phyloP scores from a whole-genome alignment of 2,797 vertebrate genomes.

The Enteromius argenteus region DNA sequence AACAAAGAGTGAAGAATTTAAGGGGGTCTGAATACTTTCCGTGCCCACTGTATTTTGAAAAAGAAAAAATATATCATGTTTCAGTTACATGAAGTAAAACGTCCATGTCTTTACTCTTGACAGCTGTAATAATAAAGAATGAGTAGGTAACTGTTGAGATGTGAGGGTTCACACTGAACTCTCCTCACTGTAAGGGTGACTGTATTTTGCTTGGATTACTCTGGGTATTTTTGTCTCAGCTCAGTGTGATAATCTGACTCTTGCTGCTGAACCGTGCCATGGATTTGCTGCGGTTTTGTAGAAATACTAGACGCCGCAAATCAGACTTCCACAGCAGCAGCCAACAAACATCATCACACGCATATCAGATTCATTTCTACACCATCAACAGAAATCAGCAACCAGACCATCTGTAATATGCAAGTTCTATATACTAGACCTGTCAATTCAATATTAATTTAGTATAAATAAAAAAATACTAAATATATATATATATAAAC shows the following conservation, averaged over 20 bases:
- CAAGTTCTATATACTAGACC: too few species aligned
- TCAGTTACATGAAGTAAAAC: too few species aligned
- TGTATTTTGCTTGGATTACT: not conserved
- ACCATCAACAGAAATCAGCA: not conserved
- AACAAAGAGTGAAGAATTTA: too few species aligned
- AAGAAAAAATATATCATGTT: too few species aligned
- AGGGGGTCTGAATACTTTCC: too few species aligned
- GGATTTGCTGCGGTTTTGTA: not conserved
- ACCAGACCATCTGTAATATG: not conserved
- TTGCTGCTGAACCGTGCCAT: constrained; percentile 12
- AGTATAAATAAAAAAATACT: too few species aligned
- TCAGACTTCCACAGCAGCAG: not conserved
- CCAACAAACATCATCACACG: not conserved
- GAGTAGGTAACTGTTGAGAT: not conserved
- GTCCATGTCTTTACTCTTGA: not conserved
- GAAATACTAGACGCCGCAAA: not conserved
- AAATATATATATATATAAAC: too few species aligned
- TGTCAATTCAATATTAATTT: too few species aligned
- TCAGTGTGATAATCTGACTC: constrained; percentile 7
- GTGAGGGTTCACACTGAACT: too few species aligned
- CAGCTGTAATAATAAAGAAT: not conserved
- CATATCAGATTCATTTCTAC: not conserved
- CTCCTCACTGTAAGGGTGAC: not conserved
- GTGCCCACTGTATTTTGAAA: too few species aligned
- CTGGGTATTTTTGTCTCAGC: not conserved